Percentiles rank a stretch among this genome's conserved stretches.
Conservation (phyloP, 2,113 vertebrate species). For the Pomatostomus ruficeps region DNA sequence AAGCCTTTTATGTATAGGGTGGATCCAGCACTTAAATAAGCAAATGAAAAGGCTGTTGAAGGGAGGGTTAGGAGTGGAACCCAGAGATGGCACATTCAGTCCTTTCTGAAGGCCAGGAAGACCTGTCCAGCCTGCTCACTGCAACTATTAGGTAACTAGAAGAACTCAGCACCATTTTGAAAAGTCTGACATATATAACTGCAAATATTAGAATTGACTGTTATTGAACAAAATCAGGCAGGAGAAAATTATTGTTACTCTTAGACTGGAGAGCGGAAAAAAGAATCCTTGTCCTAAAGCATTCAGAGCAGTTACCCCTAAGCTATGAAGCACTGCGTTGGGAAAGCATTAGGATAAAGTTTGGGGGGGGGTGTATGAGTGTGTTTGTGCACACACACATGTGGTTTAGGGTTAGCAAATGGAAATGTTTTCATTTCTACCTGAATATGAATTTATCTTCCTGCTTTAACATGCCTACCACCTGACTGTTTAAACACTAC, state of each 20-base stretch:
- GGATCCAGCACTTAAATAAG: not conserved
- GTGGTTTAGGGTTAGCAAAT: not conserved
- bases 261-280: not conserved
- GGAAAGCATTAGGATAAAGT: not conserved
- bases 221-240: not conserved
- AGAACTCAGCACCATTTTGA: not conserved
- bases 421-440: not conserved
- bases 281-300: not conserved
- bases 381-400: not conserved
- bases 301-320: not conserved
- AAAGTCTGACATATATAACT: not conserved
- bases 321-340: not conserved
- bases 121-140: not conserved
- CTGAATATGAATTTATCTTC: not conserved
- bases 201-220: not conserved
- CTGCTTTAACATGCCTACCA: not conserved
- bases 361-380: accelerated
- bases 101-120: not conserved
- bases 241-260: not conserved
- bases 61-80: not conserved
- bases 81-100: not conserved
- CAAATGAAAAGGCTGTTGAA: conserved; percentile 11
- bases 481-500: not conserved
- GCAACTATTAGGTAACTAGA: not conserved
- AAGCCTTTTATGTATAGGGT: conserved; percentile 2